A percentile compares a stretch with the other conserved stretches of the same genome.
Evolutionary conservation across 2,888 invertebrate species (phyloP).

Genomic region (Tricholauxania praeusta): DNA sequence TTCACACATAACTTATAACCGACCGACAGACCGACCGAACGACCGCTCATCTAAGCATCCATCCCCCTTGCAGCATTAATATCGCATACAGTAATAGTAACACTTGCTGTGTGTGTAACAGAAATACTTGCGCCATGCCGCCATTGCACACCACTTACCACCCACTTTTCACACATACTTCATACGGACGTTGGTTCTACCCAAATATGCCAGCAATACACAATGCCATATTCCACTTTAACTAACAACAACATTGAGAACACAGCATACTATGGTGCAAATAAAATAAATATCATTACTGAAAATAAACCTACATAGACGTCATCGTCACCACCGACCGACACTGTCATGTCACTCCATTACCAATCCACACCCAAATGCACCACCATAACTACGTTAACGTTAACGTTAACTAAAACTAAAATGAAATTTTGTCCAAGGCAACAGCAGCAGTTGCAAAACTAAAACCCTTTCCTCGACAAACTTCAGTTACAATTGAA

Average conservation of each 20-base stretch:
- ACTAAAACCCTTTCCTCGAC: not conserved
- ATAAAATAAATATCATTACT: no score
- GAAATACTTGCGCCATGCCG: not conserved
- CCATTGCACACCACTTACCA: no score
- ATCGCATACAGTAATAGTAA: not conserved
- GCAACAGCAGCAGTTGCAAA: no score
- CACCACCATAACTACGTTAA: no score
- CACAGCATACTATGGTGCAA: not conserved
- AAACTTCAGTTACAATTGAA: slow-evolving; percentile 6
- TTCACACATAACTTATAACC: not conserved
- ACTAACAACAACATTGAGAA: not conserved
- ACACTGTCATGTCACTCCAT: no score
- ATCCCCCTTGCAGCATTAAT: slow-evolving; percentile 45
- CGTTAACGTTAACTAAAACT: no score
- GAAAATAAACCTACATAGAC: not conserved
- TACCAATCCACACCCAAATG: no score
- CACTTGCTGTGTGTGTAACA: not conserved
- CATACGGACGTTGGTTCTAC: no score
- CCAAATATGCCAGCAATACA: no score
- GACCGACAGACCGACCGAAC: slow-evolving; percentile 19
- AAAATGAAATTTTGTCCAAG: no score
- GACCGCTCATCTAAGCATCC: slow-evolving; percentile 46
- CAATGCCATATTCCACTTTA: no score
- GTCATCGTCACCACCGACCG: not conserved
- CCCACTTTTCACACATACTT: no score